These are phyloP conservation scores for Vanacampus margaritifer DNA, from an alignment of 2,113 vertebrate genomes.

Conservation along the genomic window DNA sequence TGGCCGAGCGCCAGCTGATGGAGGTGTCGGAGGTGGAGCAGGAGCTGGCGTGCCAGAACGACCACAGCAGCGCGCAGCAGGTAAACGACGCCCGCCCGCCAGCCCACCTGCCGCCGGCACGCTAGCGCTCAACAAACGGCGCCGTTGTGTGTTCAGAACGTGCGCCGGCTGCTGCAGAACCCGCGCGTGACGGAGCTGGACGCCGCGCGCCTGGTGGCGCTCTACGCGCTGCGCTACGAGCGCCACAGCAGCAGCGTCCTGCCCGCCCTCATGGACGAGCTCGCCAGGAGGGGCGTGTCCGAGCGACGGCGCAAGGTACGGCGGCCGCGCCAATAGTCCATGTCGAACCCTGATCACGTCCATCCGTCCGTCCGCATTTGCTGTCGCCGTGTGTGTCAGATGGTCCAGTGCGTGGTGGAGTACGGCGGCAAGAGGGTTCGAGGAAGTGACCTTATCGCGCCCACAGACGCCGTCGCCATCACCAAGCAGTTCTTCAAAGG, in stretches of 20 bases:
- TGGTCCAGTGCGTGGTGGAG: conserved; percentile 85
- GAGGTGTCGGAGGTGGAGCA: conserved; percentile 91
- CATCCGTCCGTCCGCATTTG: background rate
- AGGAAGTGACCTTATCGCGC: conserved; percentile 89
- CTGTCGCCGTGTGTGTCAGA: conserved; percentile 65
- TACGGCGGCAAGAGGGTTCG: conserved; percentile 89
- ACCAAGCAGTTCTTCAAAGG: conserved; percentile 99
- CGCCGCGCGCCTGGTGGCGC: conserved; percentile 85
- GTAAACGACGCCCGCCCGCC: conserved; percentile 64
- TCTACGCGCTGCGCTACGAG: conserved; percentile 92
- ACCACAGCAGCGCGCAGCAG: conserved; percentile 92
- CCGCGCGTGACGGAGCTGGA: conserved; percentile 82
- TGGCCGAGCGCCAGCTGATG: conserved; percentile 74
- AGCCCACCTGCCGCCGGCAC: background rate
- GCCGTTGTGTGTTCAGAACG: conserved; percentile 66
- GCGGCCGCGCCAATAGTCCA: background rate
- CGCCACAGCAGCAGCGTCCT: conserved; percentile 85
- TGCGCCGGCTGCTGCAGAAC: conserved; percentile 85
- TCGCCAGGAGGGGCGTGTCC: conserved; percentile 75
- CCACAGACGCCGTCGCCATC: conserved; percentile 91
- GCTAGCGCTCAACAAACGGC: no score
- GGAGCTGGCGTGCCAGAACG: conserved; percentile 92
- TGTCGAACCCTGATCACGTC: no score
- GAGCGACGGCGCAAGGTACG: conserved; percentile 84
- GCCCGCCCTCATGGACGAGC: conserved; percentile 78